Conservation (phyloP, 2,888 invertebrate genomes). For the Diarsia dahlii region DNA sequence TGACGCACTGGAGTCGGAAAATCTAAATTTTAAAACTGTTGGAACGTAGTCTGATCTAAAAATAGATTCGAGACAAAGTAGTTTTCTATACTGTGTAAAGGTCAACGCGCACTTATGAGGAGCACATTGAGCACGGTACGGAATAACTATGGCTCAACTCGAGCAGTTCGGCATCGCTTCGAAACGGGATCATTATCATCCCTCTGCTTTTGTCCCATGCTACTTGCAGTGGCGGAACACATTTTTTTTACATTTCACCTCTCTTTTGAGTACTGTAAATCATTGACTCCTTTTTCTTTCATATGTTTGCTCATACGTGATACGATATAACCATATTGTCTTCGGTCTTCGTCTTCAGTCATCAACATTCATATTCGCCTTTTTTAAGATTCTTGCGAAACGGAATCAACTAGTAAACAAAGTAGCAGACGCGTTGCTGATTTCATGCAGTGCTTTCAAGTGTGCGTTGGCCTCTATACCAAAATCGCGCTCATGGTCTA, state of each 20-base stretch:
- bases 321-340: background rate
- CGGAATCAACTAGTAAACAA: background rate
- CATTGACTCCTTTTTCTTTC: background rate
- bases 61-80: constrained; percentile 25
- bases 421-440: background rate
- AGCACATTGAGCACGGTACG: background rate
- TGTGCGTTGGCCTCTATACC: background rate
- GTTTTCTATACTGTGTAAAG: background rate
- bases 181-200: background rate
- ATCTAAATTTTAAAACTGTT: constrained; percentile 28
- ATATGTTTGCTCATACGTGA: background rate
- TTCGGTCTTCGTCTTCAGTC: background rate
- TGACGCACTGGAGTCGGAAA: constrained; percentile 1
- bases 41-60: constrained; percentile 10
- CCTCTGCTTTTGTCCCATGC: background rate
- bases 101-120: background rate
- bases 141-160: too few species aligned
- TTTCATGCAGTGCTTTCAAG: background rate
- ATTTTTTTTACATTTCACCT: background rate
- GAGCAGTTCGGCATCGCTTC: too few species aligned
- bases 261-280: background rate
- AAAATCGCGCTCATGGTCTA: constrained; percentile 2
- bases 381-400: background rate
- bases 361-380: background rate
- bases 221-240: background rate